Evolutionary conservation across 2,888 invertebrate genomes (phyloP), one percentile per base, ranked within the genome.

Genomic region (Acanthosoma haemorrhoidale): DNA sequence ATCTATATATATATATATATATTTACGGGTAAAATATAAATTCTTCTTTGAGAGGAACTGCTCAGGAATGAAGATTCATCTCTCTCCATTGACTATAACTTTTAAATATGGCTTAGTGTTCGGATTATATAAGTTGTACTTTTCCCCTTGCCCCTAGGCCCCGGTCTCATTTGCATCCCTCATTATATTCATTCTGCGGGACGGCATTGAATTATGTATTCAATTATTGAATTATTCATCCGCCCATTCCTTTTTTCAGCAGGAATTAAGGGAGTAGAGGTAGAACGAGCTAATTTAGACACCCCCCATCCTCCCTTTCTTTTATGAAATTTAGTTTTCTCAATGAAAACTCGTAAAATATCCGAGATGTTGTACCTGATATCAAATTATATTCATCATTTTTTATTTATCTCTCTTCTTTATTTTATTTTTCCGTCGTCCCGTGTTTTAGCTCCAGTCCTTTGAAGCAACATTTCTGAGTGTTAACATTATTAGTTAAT

Each of bases 141-240:
- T 61, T 61, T 36, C 21, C 36, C 61, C 61, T 13, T 36, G 16
- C 36, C 61, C 61, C n/a, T 2, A 36, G 61, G 61, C 32, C 34
- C 3, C 34, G 36, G 9, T n/a, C 61, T 61, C 38, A 61, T 61
- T 61, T 61, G 34, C 61, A 61, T 61, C 34, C 61, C 61, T 61
- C 61, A 61, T 61, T 61, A 61, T 61, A 61, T 61, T 61, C 61
- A 61, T 36, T 51, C 51, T 25, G 21, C 51, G 25, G 25, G 21
- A 51, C 38, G 21, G 34, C 21, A 61, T 61, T 61, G 61, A 61
- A 61, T 61, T 36, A 61, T 61, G 34, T 38, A 61, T 61, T 61
- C 61, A 61, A 61, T 61, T 61, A 61, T 61, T 61, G 61, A 61
- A 61, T 61, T 61, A 61, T 61, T 61, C 61, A 61, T 61, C 36